A percentile compares a stretch with the other conserved stretches of the same genome.
These are phyloP conservation scores for Trididemnum clinides DNA, from an alignment of 23 tunicate genomes.

Conservation along the genomic window DNA sequence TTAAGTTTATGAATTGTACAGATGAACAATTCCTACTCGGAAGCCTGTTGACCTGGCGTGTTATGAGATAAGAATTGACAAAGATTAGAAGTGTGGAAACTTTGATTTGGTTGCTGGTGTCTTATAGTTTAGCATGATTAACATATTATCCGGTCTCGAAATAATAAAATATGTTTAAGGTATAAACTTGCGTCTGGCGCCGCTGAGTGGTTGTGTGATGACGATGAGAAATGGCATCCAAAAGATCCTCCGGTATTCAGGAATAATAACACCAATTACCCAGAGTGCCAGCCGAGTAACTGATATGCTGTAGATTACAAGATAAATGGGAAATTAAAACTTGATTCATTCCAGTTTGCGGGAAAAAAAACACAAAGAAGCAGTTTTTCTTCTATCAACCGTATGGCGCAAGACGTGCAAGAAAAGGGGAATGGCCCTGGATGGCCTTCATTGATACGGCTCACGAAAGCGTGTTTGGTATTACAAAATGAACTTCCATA, in stretches of 20 bases:
- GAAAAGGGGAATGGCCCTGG: conserved; percentile 82
- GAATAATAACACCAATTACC: conserved; percentile 46
- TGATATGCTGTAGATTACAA: background rate
- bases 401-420: conserved; percentile 43
- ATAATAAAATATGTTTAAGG: too few species aligned
- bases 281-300: conserved; percentile 57
- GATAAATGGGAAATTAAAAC: background rate
- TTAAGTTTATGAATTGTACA: too few species aligned
- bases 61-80: too few species aligned
- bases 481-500: too few species aligned
- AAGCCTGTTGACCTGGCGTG: too few species aligned
- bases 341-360: conserved; percentile 45
- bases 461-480: too few species aligned
- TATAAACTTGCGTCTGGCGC: conserved; percentile 68
- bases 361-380: conserved; percentile 17
- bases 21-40: too few species aligned
- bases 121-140: too few species aligned
- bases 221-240: conserved; percentile 56
- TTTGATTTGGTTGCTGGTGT: too few species aligned
- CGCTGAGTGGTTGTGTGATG: conserved; percentile 62
- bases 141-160: too few species aligned
- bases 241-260: background rate
- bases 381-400: conserved; percentile 3
- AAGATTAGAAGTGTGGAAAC: too few species aligned
- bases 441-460: conserved; percentile 57